These are phyloP conservation scores for Diglossa cyanea DNA, from an alignment of 2,797 vertebrate species.

Conservation along the genomic window DNA sequence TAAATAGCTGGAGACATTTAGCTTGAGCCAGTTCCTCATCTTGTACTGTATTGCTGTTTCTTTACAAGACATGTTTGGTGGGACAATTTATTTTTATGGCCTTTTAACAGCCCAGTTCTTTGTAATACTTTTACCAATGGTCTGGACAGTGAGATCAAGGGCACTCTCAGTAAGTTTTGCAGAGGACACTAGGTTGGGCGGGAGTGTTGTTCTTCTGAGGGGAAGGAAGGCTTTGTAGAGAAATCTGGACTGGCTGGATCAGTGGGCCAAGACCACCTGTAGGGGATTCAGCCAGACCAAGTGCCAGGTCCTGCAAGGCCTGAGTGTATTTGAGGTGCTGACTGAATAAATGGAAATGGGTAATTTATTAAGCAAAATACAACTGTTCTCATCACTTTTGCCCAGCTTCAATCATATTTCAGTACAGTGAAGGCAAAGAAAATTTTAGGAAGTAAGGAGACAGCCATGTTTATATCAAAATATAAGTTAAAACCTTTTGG, in stretches of 20 bases:
- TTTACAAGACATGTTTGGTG: background rate
- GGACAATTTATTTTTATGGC: background rate
- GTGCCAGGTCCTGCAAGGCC: fast-evolving
- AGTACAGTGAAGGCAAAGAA: background rate
- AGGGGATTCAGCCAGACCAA: too few species aligned
- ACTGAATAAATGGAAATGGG: background rate
- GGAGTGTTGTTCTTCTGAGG: background rate
- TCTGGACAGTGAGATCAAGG: fast-evolving
- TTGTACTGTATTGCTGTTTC: background rate
- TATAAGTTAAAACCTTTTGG: background rate
- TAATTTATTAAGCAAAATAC: background rate
- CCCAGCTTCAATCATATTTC: background rate
- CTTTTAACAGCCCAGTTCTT: background rate
- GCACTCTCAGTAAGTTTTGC: background rate
- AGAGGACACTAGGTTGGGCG: background rate
- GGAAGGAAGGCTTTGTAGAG: background rate
- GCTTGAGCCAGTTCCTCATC: background rate
- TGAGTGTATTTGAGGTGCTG: fast-evolving
- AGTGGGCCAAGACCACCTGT: fast-evolving
- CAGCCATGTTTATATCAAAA: background rate
- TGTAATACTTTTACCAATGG: background rate
- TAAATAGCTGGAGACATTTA: background rate
- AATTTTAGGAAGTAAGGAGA: background rate
- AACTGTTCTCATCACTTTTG: background rate
- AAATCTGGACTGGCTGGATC: background rate